Evolutionary conservation across 2,888 invertebrate species (phyloP).

Genomic region (Pilophorus perplexus): DNA sequence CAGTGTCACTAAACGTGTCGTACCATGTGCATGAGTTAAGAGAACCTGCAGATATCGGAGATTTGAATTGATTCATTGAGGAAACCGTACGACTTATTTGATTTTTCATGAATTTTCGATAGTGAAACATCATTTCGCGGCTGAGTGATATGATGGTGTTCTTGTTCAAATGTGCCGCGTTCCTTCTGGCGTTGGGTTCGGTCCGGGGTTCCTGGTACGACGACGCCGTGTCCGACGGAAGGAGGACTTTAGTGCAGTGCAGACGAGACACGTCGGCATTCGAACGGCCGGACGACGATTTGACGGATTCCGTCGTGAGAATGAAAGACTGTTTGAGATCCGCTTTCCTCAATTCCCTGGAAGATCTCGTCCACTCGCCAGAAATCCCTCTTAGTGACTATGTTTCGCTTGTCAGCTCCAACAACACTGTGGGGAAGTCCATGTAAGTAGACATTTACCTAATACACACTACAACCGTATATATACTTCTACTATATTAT

Average conservation of each 20-base stretch:
- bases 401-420: constrained; percentile 4
- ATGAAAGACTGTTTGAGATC: constrained; percentile 33
- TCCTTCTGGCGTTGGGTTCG: too few relatives aligned
- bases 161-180: background rate
- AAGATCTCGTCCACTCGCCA: constrained; percentile 5
- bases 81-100: too few relatives aligned
- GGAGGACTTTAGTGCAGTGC: constrained; percentile 29
- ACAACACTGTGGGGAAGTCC: background rate
- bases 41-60: too few relatives aligned
- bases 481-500: too few relatives aligned
- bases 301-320: constrained; percentile 11
- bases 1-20: background rate
- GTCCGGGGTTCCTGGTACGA: constrained; percentile 39
- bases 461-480: too few relatives aligned
- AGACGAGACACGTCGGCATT: constrained; percentile 23
- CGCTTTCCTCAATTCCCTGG: constrained; percentile 30
- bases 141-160: constrained; percentile 3
- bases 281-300: constrained; percentile 12
- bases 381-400: constrained; percentile 25
- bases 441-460: background rate
- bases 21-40: too few relatives aligned
- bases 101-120: too few relatives aligned
- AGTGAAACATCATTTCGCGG: too few relatives aligned
- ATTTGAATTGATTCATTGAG: too few relatives aligned
- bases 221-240: constrained; percentile 11